These are phyloP conservation scores for Diplodus sargus DNA, from an alignment of 2,797 vertebrate genomes.

Conservation along the genomic window DNA sequence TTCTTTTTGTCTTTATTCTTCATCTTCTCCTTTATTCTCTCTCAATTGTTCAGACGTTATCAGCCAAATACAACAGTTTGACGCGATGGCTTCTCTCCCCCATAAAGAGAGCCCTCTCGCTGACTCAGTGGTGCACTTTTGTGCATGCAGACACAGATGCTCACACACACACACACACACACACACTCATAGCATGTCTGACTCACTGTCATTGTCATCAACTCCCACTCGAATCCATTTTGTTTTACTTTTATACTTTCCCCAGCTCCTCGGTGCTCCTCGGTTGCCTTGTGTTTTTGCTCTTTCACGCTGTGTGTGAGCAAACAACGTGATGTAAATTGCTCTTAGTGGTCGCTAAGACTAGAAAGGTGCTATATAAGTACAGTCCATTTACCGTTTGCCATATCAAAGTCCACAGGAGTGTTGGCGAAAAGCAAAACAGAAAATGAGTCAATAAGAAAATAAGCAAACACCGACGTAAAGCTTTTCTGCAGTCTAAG, in stretches of 20 bases:
- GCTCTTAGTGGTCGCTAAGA: too few species aligned
- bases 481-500: constrained; percentile 13
- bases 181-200: constrained; percentile 31
- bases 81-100: constrained; percentile 41
- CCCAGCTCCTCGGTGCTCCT: background rate
- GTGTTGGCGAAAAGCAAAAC: constrained; percentile 14
- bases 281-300: constrained; percentile 31
- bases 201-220: constrained; percentile 47
- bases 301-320: constrained; percentile 13
- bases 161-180: constrained; percentile 9
- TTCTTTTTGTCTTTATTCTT: constrained; percentile 21
- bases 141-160: background rate
- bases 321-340: background rate
- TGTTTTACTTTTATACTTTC: constrained; percentile 12
- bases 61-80: constrained; percentile 40
- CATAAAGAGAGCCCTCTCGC: constrained; percentile 25
- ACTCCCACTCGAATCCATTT: constrained; percentile 36
- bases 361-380: too few species aligned
- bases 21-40: constrained; percentile 26
- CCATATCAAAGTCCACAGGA: background rate
- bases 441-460: constrained; percentile 21
- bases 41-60: constrained; percentile 43
- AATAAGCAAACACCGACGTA: background rate
- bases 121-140: constrained; percentile 49
- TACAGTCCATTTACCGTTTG: too few species aligned